A percentile compares a stretch with the other conserved stretches of the same genome.
Conservation (phyloP, 2,113 vertebrate genomes). For the Phycodurus eques region DNA sequence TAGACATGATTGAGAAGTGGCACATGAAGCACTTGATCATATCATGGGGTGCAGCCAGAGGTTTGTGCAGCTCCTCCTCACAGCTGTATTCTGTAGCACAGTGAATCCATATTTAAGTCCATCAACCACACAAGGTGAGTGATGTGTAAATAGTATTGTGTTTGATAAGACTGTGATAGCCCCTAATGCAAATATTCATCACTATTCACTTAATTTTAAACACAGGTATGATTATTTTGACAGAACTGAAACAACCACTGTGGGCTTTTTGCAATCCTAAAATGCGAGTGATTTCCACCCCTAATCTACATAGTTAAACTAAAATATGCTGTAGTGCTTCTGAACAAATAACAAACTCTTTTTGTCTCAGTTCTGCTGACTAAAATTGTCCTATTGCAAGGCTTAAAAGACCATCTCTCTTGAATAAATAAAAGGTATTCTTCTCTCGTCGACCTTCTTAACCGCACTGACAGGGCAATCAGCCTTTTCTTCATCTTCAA, state of each 20-base stretch:
- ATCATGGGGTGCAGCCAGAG: too few species aligned
- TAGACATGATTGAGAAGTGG: too few species aligned
- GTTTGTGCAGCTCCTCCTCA: too few species aligned
- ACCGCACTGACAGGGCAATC: not conserved
- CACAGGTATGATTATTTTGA: not conserved
- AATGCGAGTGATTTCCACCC: not conserved
- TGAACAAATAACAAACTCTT: not conserved
- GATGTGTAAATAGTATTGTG: too few species aligned
- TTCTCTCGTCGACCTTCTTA: not conserved
- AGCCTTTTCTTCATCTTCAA: conserved; percentile 6
- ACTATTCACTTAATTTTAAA: not conserved
- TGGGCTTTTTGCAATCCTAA: not conserved
- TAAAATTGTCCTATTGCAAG: conserved; percentile 5
- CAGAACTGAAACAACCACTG: not conserved
- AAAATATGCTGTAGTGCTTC: not conserved
- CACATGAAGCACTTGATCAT: too few species aligned
- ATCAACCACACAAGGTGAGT: too few species aligned
- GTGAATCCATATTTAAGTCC: too few species aligned
- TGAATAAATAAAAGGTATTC: conserved; percentile 43
- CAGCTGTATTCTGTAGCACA: too few species aligned
- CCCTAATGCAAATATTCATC: too few species aligned
- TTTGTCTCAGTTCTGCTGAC: conserved; percentile 3
- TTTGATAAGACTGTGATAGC: too few species aligned
- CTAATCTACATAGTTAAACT: not conserved
- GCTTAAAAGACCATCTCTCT: conserved; percentile 24